These are phyloP conservation scores for Paramormyrops kingsleyae DNA, from an alignment of 2,113 vertebrate species.

Conservation along the genomic window DNA sequence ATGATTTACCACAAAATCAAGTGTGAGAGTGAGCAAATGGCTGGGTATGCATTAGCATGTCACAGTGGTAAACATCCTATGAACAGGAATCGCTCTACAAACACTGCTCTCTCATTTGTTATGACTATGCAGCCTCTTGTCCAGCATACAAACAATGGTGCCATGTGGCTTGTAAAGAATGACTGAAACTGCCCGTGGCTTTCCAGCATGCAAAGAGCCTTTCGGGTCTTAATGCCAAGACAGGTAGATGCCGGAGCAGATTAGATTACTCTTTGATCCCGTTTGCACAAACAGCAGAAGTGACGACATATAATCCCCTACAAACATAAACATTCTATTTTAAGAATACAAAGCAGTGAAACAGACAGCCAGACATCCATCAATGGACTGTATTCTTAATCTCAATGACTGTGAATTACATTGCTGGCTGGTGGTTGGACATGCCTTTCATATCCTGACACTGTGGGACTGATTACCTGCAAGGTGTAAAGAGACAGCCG, in stretches of 20 bases:
- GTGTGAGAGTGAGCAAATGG: not conserved
- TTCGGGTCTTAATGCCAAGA: not conserved
- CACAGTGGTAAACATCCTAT: not conserved
- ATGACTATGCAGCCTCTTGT: not conserved
- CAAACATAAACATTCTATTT: not conserved
- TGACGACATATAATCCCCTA: not conserved
- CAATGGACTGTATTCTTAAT: not conserved
- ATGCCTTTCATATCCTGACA: not conserved
- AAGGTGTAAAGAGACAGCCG: not conserved
- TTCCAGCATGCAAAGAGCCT: not conserved
- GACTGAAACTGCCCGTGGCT: not conserved
- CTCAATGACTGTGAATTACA: not conserved
- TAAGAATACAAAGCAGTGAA: not conserved
- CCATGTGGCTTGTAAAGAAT: constrained; percentile 18
- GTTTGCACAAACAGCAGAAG: not conserved
- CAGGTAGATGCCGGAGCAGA: constrained; percentile 41
- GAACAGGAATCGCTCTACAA: not conserved
- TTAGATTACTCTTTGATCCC: constrained; percentile 36
- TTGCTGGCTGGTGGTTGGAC: not conserved
- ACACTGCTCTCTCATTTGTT: not conserved
- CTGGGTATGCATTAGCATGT: not conserved
- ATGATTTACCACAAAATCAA: not conserved
- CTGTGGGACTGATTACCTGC: not conserved
- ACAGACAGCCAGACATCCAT: not conserved
- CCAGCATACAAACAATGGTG: constrained; percentile 26